Evolutionary conservation across 1,140 invertebrate species (phyloP), one percentile per base, ranked within the genome.

Genomic region (Sycobia sp.): DNA sequence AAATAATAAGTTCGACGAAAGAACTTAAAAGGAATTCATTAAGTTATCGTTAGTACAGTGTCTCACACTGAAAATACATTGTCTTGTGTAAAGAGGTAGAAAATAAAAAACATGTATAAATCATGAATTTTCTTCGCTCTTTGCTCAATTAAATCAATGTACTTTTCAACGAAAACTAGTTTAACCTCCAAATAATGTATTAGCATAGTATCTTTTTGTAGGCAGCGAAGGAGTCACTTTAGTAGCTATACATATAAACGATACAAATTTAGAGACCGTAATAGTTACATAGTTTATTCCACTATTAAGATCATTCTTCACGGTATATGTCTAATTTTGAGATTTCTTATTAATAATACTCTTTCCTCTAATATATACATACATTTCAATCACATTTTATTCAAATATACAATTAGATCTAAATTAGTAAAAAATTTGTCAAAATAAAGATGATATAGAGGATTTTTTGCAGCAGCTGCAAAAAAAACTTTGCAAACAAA

Each of bases 211-310:
- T 7, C 46, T 23, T 27, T 58, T 58, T 16, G 50, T 18, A 34
- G 16, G 1, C 14, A 23, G 14, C 14, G 55, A 14, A 23, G 51
- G 57, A 55, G 10, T 57, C n/a, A 57, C 46, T 25, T 47, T 54
- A 25, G 55, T 39, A 38, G 59, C 65, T 34, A 38, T 62, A 9
- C 59, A 67, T 7, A 67, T 14, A 16, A 67, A 50, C 9, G 49
- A 67, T 18, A 67, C 55, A 16, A 36, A 27, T 58, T 68, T 68
- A 4, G 62, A 68, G 54, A 65, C 62, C 41, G 39, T 43, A 16
- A 62, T 46, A 2, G 66, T 62, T 13, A 68, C 60, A 29, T 54
- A 68, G 50, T 68, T 62, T 10, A 62, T 54, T 46, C 43, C 44
- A 18, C 51, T 63, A 29, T 56, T 63, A 38, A 20, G 20, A 38